Percentiles rank a stretch among this genome's conserved stretches.
phyloP scores from a whole-genome alignment of 2,797 vertebrate species.

The Xenopus petersii region DNA sequence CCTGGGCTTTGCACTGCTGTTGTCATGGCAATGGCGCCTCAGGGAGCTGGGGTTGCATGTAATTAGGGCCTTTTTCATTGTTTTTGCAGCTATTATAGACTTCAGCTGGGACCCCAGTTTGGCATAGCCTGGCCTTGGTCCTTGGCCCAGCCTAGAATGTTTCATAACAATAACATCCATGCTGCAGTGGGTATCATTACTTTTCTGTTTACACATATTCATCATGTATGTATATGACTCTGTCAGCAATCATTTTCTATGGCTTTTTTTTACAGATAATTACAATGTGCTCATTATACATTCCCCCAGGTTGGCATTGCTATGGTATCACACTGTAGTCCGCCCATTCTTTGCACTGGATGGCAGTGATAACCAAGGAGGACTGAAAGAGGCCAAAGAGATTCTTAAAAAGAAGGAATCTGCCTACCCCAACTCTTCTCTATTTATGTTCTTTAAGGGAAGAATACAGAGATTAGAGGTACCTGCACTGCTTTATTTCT shows the following conservation, averaged over 20 bases:
- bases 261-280: not conserved
- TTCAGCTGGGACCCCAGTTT: too few species aligned
- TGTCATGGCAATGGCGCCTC: too few species aligned
- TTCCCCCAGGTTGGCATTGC: slow-evolving; percentile 79
- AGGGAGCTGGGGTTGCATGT: too few species aligned
- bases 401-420: slow-evolving; percentile 89
- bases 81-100: too few species aligned
- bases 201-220: too few species aligned
- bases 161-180: too few species aligned
- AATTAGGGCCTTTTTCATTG: too few species aligned
- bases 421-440: slow-evolving; percentile 92
- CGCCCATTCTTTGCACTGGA: slow-evolving; percentile 97
- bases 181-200: too few species aligned
- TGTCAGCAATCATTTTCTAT: not conserved
- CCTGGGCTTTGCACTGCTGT: too few species aligned
- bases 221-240: too few species aligned
- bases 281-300: slow-evolving; percentile 24
- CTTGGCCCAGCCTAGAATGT: too few species aligned
- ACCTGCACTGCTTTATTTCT: slow-evolving; percentile 15
- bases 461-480: slow-evolving; percentile 97
- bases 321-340: slow-evolving; percentile 98
- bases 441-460: slow-evolving; percentile 98
- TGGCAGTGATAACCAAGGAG: slow-evolving; percentile 83
- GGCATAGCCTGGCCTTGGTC: too few species aligned
- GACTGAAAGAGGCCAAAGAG: slow-evolving; percentile 88